phyloP scores from a whole-genome alignment of 1,140 invertebrate genomes.

The Conus ventricosus region DNA sequence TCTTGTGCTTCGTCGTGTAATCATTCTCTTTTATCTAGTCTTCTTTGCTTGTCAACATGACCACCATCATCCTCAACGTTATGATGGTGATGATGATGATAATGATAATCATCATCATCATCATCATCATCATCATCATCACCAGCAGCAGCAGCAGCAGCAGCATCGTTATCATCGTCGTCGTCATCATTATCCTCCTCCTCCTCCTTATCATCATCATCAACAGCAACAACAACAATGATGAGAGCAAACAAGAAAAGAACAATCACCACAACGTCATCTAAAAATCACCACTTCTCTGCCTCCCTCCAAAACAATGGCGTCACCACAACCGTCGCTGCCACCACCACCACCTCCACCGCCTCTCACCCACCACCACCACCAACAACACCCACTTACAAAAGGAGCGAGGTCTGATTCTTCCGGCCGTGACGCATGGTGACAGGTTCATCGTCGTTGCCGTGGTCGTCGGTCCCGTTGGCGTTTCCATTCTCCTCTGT shows the following conservation, averaged over 20 bases:
- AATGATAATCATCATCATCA: not conserved
- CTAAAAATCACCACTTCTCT: not conserved
- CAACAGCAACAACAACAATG: not conserved
- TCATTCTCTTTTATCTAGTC: too few species aligned
- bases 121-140: slow-evolving; percentile 76
- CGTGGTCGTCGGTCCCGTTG: not conserved
- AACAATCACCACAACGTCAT: not conserved
- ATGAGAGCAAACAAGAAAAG: too few species aligned
- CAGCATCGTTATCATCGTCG: not conserved
- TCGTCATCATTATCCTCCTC: not conserved
- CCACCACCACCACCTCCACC: too few species aligned
- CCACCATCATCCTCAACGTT: slow-evolving; percentile 79
- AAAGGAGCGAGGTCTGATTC: not conserved
- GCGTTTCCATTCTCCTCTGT: slow-evolving; percentile 21
- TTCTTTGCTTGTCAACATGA: not conserved
- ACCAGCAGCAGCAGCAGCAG: not conserved
- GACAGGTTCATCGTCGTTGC: not conserved
- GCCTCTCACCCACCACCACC: too few species aligned
- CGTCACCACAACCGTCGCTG: too few species aligned
- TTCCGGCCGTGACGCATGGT: not conserved
- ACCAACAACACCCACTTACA: not conserved
- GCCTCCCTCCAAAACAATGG: too few species aligned
- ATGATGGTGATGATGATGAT: slow-evolving; percentile 76
- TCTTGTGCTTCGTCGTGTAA: too few species aligned
- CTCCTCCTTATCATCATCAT: not conserved